These are phyloP conservation scores for Hermaeophaga mercurialis DNA, from an alignment of 2,888 invertebrate genomes.

Conservation along the genomic window DNA sequence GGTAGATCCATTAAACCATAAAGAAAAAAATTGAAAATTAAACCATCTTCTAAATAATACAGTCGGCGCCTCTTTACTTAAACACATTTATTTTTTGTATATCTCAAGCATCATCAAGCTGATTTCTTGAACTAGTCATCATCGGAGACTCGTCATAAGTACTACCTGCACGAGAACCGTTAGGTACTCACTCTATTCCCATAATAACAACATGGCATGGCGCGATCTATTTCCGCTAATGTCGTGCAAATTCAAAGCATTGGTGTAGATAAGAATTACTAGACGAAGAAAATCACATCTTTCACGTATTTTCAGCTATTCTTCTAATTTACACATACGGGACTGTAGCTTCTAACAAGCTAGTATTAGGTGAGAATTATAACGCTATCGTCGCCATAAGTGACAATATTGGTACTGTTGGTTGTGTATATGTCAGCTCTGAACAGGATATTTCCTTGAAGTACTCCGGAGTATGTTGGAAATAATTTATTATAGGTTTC, in stretches of 20 bases:
- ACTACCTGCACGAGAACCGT: slow-evolving; percentile 12
- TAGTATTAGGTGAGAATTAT: no score
- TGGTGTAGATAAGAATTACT: no score
- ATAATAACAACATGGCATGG: slow-evolving; percentile 18
- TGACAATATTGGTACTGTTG: no score
- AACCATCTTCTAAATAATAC: neutral
- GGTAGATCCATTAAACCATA: neutral
- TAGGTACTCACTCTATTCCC: slow-evolving; percentile 19
- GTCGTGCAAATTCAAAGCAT: slow-evolving; percentile 31
- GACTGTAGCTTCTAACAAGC: no score
- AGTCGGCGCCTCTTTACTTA: slow-evolving; percentile 7
- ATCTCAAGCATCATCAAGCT: neutral
- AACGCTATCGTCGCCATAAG: no score
- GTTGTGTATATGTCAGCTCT: no score
- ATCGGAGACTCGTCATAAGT: neutral
- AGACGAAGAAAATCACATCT: no score
- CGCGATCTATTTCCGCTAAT: slow-evolving; percentile 34
- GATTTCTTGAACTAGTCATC: slow-evolving; percentile 4
- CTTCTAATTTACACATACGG: no score
- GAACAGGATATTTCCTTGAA: no score
- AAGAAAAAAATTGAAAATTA: neutral
- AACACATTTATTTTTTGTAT: neutral
- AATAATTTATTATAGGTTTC: no score
- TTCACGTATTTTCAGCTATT: no score
- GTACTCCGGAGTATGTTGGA: no score